Evolutionary conservation across 2,113 vertebrate species (phyloP).

Genomic region (Struthio camelus): DNA sequence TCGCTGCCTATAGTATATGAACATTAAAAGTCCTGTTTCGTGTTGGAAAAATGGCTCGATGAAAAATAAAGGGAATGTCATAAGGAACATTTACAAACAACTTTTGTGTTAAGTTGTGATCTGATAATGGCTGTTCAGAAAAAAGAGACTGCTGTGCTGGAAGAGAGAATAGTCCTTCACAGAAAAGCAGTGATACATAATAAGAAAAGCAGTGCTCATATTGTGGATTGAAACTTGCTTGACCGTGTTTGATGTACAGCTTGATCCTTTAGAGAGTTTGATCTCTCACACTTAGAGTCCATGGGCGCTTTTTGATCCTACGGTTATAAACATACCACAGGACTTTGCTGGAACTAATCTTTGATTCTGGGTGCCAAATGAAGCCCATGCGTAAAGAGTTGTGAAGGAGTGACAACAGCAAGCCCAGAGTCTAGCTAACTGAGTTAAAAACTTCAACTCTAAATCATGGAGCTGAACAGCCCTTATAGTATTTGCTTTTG

Average conservation of each 20-base stretch:
- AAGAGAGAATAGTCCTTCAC: not conserved
- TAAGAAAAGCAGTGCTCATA: not conserved
- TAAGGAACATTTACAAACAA: constrained; percentile 49
- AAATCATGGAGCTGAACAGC: not conserved
- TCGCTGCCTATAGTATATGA: constrained; percentile 19
- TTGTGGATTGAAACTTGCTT: constrained; percentile 13
- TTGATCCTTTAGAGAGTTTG: constrained; percentile 8
- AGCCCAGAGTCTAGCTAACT: not conserved
- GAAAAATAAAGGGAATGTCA: not conserved
- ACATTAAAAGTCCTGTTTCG: constrained; percentile 41
- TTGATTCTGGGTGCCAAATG: not conserved
- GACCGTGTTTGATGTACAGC: constrained; percentile 6
- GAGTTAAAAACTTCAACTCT: not conserved
- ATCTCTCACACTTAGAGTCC: constrained; percentile 7
- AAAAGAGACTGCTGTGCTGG: not conserved
- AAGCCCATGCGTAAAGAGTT: not conserved
- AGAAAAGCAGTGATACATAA: not conserved
- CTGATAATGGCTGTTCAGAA: not conserved
- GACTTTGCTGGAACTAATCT: not conserved
- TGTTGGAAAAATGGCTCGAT: constrained; percentile 14
- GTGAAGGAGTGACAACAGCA: not conserved
- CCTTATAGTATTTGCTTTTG: not conserved
- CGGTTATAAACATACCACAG: not conserved
- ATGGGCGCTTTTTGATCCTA: not conserved
- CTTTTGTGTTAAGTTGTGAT: constrained; percentile 14